These are phyloP conservation scores for Drosophila neutralis DNA, from an alignment of 2,888 invertebrate genomes.

Conservation along the genomic window DNA sequence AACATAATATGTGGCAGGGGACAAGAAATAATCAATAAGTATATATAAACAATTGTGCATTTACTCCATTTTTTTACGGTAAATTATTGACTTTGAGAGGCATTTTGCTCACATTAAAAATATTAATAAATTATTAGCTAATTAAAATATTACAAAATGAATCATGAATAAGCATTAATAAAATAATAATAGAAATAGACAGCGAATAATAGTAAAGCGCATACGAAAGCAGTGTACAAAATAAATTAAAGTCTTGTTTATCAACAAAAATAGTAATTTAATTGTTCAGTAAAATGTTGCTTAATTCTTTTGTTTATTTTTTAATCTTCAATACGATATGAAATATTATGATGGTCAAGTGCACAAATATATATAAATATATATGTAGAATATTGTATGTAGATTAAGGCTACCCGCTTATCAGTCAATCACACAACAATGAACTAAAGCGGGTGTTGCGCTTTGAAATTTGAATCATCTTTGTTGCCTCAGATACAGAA, in stretches of 20 bases:
- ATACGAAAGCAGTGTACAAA: neutral
- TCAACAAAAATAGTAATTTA: neutral
- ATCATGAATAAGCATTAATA: neutral
- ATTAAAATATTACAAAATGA: neutral
- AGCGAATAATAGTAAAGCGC: neutral
- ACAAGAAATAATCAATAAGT: neutral
- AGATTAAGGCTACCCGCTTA: slow-evolving; percentile 26
- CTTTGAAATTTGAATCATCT: slow-evolving; percentile 7
- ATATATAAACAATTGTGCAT: neutral
- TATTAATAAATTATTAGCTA: neutral
- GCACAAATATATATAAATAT: neutral
- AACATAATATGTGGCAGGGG: neutral
- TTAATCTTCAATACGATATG: slow-evolving; percentile 7
- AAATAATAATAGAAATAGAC: neutral
- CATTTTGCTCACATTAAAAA: neutral
- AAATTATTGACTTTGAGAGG: neutral
- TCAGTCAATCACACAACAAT: slow-evolving; percentile 43
- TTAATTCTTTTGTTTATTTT: slow-evolving; percentile 4
- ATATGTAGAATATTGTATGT: neutral
- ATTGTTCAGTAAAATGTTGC: neutral
- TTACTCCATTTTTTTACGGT: neutral
- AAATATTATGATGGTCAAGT: slow-evolving; percentile 1
- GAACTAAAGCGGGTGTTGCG: slow-evolving; percentile 16
- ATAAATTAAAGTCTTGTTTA: neutral
- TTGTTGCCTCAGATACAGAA: slow-evolving; percentile 30